Base-by-base conservation (phyloP, 2,797 vertebrate species). In the Premnoplex brunnescens region DNA sequence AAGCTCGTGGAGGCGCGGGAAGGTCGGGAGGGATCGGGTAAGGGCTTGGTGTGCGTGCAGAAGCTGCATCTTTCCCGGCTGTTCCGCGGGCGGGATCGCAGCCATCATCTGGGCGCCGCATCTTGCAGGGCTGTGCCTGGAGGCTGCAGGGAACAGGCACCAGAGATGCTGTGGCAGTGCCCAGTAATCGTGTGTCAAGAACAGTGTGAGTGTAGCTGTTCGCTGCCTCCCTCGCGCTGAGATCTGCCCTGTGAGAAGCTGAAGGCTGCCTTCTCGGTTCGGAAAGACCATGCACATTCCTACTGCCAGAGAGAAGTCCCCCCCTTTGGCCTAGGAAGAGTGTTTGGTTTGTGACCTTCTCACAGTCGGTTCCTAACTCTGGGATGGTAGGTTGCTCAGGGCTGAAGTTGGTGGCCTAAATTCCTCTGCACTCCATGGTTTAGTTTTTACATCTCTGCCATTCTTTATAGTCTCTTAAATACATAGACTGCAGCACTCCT, bases 41-140 rank as follows among this genome's bases (percentile, higher is more conserved):
- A 7, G 44, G 51, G 55, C 68, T 93, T 6, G 52, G 10, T 43
- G 51, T 8, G 73, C 6, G 13, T 9, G 62, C 69, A 48, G 77
- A 21, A 49, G 60, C 76, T 55, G 69, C 79, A 28, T 80, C 88
- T 21, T 6, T 43, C 30, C 63, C 64, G 36, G 54, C 77, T 37
- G 74, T 6, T 34, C 27, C 46, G 71, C 58, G 28, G 27, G 67
- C 16, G 30, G 56, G 51, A 54, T 58, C 79, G 94, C 95, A 91
- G 91, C 86, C 94, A 78, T 89, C 91, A 81, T 78, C 91, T 59
- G 84, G 80, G 80, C 36, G 12, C 89, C 71, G 89, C 86, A 55
- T 94, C 81, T 44, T 64, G 77, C 72, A 44, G 69, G 28, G 69
- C 59, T 74, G 89, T 44, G 80, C 37, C n/a, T 71, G 80, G 28